phyloP scores from a whole-genome alignment of 1,140 invertebrate genomes.

The Idris sp. region DNA sequence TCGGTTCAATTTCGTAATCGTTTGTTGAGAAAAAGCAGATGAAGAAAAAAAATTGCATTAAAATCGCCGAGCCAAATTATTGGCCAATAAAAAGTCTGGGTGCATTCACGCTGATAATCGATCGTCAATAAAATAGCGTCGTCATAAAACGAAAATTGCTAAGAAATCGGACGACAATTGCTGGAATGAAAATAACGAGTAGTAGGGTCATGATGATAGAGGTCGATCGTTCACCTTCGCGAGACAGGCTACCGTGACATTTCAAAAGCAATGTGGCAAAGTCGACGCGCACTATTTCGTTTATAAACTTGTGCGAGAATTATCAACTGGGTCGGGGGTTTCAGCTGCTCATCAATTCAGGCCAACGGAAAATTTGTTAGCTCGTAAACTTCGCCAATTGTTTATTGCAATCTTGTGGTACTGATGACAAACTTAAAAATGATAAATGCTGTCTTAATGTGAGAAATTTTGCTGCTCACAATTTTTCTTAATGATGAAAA shows the following conservation, averaged over 20 bases:
- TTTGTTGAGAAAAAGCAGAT: neutral
- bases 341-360: constrained; percentile 8
- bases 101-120: constrained; percentile 3
- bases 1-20: constrained; percentile 4
- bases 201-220: constrained; percentile 26
- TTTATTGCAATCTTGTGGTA: constrained; percentile 28
- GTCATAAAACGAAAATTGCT: constrained; percentile 14
- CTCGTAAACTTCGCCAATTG: constrained; percentile 27
- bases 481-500: too few species aligned
- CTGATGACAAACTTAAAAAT: constrained; percentile 4
- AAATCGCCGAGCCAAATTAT: neutral
- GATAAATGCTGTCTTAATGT: constrained; percentile 11
- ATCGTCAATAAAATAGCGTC: constrained; percentile 3
- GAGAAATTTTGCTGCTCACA: too few species aligned
- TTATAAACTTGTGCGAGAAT: constrained; percentile 23
- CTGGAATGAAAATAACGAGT: neutral
- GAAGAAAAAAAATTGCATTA: neutral
- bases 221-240: constrained; percentile 42
- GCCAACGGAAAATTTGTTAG: constrained; percentile 16
- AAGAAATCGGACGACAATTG: constrained; percentile 4
- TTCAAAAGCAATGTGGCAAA: constrained; percentile 44
- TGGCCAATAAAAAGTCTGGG: constrained; percentile 4
- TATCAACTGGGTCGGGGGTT: constrained; percentile 33
- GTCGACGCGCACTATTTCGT: constrained; percentile 35
- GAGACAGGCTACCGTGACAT: constrained; percentile 29